Evolutionary conservation across 1,140 invertebrate genomes (phyloP).

Genomic region (Drosophila navojoa): DNA sequence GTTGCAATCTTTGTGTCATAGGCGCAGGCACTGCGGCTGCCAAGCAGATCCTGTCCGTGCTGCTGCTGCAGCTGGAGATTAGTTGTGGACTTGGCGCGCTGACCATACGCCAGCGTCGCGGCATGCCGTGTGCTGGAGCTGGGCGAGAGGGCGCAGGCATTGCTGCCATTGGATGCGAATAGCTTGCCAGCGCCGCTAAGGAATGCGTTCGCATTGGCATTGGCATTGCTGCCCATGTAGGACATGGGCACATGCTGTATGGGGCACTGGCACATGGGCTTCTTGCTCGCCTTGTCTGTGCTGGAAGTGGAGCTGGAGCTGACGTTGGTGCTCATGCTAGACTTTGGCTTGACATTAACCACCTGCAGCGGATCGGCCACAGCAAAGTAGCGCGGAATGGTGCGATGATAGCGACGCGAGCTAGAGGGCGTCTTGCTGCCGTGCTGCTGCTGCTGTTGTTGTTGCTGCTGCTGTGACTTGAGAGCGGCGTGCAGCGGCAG

Average conservation of each 20-base stretch:
- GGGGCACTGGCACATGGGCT: constrained; percentile 83
- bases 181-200: constrained; percentile 68
- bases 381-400: constrained; percentile 83
- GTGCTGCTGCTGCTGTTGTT: constrained; percentile 51
- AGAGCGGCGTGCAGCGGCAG: constrained; percentile 51
- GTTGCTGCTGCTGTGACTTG: constrained; percentile 47
- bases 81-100: constrained; percentile 69
- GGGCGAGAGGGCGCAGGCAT: constrained; percentile 54
- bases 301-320: constrained; percentile 32
- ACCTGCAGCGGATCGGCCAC: constrained; percentile 75
- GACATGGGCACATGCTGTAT: constrained; percentile 84
- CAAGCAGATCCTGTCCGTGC: constrained; percentile 47
- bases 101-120: constrained; percentile 52
- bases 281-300: constrained; percentile 61
- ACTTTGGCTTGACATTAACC: constrained; percentile 51
- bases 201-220: constrained; percentile 69
- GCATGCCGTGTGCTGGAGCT: constrained; percentile 40
- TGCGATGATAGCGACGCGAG: constrained; percentile 82
- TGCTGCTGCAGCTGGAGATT: constrained; percentile 57
- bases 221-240: constrained; percentile 81
- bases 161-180: constrained; percentile 51
- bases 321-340: constrained; percentile 38
- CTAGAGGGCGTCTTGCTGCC: constrained; percentile 74
- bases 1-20: constrained; percentile 79
- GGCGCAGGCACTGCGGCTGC: constrained; percentile 45